A percentile compares a stretch with the other conserved stretches of the same genome.
Evolutionary conservation across 2,113 vertebrate genomes (phyloP).

Genomic region (Microtus ochrogaster): DNA sequence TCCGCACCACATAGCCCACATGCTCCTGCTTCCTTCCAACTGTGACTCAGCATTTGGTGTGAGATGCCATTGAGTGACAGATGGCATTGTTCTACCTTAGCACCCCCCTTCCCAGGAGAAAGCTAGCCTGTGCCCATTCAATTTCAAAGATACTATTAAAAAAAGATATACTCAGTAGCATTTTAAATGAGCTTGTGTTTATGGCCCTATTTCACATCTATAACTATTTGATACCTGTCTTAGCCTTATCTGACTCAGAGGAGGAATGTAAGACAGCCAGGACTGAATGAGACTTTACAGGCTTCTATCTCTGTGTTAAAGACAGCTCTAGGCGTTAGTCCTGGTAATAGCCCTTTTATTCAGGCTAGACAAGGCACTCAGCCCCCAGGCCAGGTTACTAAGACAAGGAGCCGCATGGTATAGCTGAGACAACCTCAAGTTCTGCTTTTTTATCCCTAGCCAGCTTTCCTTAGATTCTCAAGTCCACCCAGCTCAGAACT

Average conservation of each 20-base stretch:
- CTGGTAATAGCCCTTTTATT: neutral
- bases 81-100: neutral
- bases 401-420: neutral
- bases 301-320: neutral
- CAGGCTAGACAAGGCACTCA: neutral
- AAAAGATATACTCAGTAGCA: neutral
- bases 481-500: neutral
- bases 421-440: neutral
- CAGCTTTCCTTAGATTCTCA: neutral
- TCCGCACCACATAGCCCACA: no score
- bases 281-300: neutral
- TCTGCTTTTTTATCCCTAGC: neutral
- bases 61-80: neutral
- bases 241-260: neutral
- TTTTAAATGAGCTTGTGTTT: neutral
- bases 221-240: neutral
- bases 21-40: neutral
- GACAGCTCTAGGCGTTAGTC: neutral
- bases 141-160: slow-evolving; percentile 51
- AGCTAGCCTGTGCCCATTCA: neutral
- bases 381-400: neutral
- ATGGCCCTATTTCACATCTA: neutral
- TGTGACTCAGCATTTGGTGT: neutral
- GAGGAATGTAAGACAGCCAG: neutral
- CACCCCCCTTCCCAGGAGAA: neutral